Evolutionary conservation across 2,888 invertebrate species (phyloP), one percentile per base, ranked within the genome.

Genomic region (Pyrrhosoma nymphula): DNA sequence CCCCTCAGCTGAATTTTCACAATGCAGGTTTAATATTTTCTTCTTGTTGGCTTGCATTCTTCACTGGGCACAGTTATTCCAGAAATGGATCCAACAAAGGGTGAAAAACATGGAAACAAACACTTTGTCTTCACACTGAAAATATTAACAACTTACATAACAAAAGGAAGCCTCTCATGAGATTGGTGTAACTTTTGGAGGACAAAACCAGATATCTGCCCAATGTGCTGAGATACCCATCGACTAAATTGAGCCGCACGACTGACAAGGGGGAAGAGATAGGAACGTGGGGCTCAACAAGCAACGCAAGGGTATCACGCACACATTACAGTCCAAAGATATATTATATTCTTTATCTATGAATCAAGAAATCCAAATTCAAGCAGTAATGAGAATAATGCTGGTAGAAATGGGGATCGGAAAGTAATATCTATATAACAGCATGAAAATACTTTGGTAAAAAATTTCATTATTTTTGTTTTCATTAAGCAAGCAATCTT

Each of bases 1-100:
- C 93, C 93, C 93, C 93, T 93, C 93, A 93, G 93, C 93, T 93
- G 93, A 93, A 93, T 93, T 35, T 93, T 93, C 93, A 75, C 93
- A 39, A 93, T 82, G 82, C 93, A 93, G 93, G 69, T 75, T 93
- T 93, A 55, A 93, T 63, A 88, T 39, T 63, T 91, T 91, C 56
- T 91, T 69, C 82, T 93, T 93, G 93, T 93, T 93, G 93, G 93
- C 93, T 93, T 93, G 63, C 39, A n/a, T 26, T 56, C 69, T 75
- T 93, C 93, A 93, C 93, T 93, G 93, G 93, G 93, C 93, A 93
- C 93, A 93, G 39, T 69, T 69, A 93, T 69, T 93, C 69, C 93
- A 93, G 93, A 69, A 93, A 69, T 93, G 93, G 93, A 93, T 93
- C 39, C 93, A 93, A 93, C 75, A 69, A 93, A 93, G 35, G 12